Evolutionary conservation across 2,113 vertebrate genomes (phyloP), one percentile per base, ranked within the genome.

Genomic region (Phocoena sinus): DNA sequence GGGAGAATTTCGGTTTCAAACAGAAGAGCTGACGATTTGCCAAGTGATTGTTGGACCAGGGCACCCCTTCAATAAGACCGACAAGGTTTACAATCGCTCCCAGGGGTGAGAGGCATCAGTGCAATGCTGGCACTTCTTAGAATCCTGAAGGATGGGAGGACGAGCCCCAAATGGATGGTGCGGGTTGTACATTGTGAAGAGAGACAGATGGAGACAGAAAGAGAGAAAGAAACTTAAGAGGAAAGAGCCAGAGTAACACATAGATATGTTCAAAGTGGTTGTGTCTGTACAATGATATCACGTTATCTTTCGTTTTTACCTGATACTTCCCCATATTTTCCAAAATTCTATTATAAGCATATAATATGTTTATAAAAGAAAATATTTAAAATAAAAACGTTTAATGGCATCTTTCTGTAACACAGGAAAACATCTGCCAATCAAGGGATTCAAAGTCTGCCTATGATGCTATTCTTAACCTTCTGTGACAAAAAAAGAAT

Each of bases 401-500:
- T 21, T 26, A 33, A 47, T 15, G 17, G 31, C 11, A 36, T 58
- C 50, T 53, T 70, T 50, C 50, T 14, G 8, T 41, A 33, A 23
- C 31, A 8, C 25, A 74, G 21, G 62, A 79, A 62, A 74, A 80
- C 23, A 77, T 63, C 4, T 77, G 10, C 70, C 5, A 68, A 56
- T 79, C 38, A 11, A 60, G 10, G 36, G 84, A 63, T 68, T 68
- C 23, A 58, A 63, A 2, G 8, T 85, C 63, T 67, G 36, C 18
- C 60, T 89, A 26, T 23, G 70, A 70, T 38, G 76, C 60, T 73
- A 80, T 80, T 71, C 36, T 91, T 41, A 92, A 87, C 7, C 6
- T 17, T 58, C 8, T 20, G 9, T 36, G n/a, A 80, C 50, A 67
- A 31, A 80, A 79, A 95, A 87, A 68, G 44, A 95, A 79, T 65